Evolutionary conservation across 2,888 invertebrate genomes (phyloP).

Genomic region (Synergus itoensis): DNA sequence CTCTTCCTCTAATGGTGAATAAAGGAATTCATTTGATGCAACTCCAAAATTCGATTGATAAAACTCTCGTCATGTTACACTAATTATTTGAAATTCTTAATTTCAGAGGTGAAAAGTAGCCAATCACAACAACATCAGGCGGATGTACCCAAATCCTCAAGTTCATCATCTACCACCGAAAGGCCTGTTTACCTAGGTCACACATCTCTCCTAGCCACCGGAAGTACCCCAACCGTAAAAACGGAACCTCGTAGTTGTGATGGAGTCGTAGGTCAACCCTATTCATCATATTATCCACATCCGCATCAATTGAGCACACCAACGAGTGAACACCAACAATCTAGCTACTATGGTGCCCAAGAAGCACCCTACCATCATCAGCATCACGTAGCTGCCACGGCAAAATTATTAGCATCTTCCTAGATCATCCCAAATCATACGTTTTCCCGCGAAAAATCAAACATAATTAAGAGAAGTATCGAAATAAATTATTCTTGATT

Average conservation of each 20-base stretch:
- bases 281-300: constrained; percentile 75
- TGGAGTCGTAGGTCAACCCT: constrained; percentile 71
- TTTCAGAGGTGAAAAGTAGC: constrained; percentile 43
- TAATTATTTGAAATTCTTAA: background rate
- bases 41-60: background rate
- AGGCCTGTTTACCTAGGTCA: constrained; percentile 80
- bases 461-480: background rate
- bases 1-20: constrained; percentile 71
- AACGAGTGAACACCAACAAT: constrained; percentile 72
- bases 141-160: constrained; percentile 68
- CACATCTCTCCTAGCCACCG: constrained; percentile 80
- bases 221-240: constrained; percentile 74
- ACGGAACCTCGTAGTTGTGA: constrained; percentile 76
- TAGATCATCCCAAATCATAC: constrained; percentile 73
- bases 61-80: background rate
- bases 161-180: constrained; percentile 67
- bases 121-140: constrained; percentile 69
- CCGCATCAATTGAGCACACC: constrained; percentile 74
- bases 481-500: too few species aligned
- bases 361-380: constrained; percentile 91
- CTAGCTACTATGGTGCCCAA: constrained; percentile 72
- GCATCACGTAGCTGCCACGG: constrained; percentile 91
- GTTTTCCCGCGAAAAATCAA: background rate
- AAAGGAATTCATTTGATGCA: background rate
- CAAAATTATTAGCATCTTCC: constrained; percentile 91